Evolutionary conservation across 2,888 invertebrate genomes (phyloP).

Genomic region (Pterostichus niger): DNA sequence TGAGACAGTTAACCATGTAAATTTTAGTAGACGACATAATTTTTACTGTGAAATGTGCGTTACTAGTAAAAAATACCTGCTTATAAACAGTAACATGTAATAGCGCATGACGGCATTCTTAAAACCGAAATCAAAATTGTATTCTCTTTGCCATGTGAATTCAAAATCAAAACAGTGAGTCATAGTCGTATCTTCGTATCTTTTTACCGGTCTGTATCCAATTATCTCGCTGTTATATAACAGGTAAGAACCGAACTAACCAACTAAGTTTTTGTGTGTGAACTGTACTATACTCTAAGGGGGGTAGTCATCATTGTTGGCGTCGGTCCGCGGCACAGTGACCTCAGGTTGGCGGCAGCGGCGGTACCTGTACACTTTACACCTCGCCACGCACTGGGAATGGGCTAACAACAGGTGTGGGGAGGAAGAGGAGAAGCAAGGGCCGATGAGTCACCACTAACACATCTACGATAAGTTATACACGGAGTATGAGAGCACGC

Average conservation of each 20-base stretch:
- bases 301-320: not conserved
- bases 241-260: not conserved
- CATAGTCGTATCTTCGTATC: no score
- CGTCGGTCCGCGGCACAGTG: slow-evolving; percentile 38
- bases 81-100: no score
- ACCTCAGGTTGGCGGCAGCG: slow-evolving; percentile 14
- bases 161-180: no score
- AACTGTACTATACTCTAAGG: not conserved
- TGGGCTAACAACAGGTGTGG: slow-evolving; percentile 43
- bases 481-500: not conserved
- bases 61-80: no score
- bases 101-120: no score
- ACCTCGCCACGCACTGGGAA: not conserved
- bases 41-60: no score
- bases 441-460: slow-evolving; percentile 44
- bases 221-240: slow-evolving; percentile 5
- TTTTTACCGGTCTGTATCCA: not conserved
- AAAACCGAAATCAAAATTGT: no score
- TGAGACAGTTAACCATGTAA: no score
- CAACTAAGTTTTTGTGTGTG: not conserved
- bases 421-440: slow-evolving; percentile 4
- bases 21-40: no score
- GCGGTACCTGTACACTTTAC: slow-evolving; percentile 17
- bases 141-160: no score
- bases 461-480: not conserved